Evolutionary conservation across 2,888 invertebrate species (phyloP).

Genomic region (Cyclophora albipunctata): DNA sequence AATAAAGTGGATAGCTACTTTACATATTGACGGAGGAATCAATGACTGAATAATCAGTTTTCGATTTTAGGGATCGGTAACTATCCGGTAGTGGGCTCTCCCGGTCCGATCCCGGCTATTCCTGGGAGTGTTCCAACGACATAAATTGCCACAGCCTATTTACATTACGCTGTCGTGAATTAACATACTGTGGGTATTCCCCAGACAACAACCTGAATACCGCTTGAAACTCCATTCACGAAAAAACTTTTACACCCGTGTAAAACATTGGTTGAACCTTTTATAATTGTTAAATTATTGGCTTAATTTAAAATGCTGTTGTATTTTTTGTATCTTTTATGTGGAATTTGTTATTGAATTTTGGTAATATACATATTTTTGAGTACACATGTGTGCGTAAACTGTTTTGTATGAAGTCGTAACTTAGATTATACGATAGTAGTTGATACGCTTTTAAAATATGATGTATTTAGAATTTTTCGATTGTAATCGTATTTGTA

Average conservation of each 20-base stretch:
- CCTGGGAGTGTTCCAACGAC: constrained; percentile 58
- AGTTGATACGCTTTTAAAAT: too few relatives aligned
- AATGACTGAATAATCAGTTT: constrained; percentile 44
- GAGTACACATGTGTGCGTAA: too few relatives aligned
- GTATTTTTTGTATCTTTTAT: too few relatives aligned
- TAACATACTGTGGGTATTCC: constrained; percentile 68
- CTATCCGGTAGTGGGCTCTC: constrained; percentile 21
- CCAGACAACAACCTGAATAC: constrained; percentile 51
- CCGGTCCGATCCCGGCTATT: constrained; percentile 36
- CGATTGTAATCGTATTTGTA: too few relatives aligned
- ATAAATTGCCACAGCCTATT: constrained; percentile 64
- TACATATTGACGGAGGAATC: constrained; percentile 32
- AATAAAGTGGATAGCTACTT: constrained; percentile 6
- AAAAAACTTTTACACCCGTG: constrained; percentile 11
- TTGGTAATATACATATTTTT: too few relatives aligned
- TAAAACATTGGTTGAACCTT: too few relatives aligned
- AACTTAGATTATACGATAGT: too few relatives aligned
- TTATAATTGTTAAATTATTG: too few relatives aligned
- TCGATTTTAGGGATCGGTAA: constrained; percentile 32
- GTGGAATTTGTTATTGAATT: too few relatives aligned
- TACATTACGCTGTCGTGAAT: constrained; percentile 61
- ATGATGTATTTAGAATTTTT: too few relatives aligned
- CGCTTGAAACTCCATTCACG: constrained; percentile 27
- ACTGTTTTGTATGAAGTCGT: too few relatives aligned
- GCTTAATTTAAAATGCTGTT: too few relatives aligned